Conservation (phyloP, 2,797 vertebrate genomes). For the Limosa lapponica region DNA sequence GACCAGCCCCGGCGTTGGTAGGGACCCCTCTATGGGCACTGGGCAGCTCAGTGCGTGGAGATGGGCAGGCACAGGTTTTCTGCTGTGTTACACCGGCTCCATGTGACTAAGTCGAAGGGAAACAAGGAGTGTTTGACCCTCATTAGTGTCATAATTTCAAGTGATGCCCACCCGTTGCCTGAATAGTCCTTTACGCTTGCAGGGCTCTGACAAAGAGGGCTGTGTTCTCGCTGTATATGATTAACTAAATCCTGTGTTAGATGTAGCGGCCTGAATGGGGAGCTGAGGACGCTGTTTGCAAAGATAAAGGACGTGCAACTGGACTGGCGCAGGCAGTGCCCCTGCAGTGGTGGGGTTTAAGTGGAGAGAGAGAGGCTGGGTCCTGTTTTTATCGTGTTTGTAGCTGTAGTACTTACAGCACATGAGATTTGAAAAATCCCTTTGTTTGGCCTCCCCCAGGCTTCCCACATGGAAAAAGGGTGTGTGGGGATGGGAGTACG, state of each 20-base stretch:
- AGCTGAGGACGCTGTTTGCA: background rate
- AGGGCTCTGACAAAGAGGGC: conserved; percentile 18
- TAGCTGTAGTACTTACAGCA: background rate
- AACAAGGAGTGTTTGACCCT: conserved; percentile 2
- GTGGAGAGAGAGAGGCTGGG: background rate
- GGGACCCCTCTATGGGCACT: background rate
- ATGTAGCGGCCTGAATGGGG: background rate
- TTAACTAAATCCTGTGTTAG: conserved; percentile 18
- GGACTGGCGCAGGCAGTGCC: background rate
- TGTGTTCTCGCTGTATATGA: conserved; percentile 32
- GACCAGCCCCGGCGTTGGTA: fast-evolving
- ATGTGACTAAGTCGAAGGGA: background rate
- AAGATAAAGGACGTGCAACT: background rate
- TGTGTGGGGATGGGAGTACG: background rate
- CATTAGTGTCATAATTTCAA: background rate
- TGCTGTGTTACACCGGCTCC: background rate
- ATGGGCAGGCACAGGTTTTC: background rate
- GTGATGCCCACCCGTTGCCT: background rate
- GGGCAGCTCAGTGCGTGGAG: background rate
- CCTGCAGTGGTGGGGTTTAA: background rate
- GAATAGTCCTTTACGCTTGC: background rate
- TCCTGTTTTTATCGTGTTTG: background rate
- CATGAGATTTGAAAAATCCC: conserved; percentile 12
- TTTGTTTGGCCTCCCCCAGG: background rate
- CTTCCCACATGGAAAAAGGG: conserved; percentile 46